Evolutionary conservation across 1,140 invertebrate genomes (phyloP), one percentile per base, ranked within the genome.

Genomic region (Augochlora pura): DNA sequence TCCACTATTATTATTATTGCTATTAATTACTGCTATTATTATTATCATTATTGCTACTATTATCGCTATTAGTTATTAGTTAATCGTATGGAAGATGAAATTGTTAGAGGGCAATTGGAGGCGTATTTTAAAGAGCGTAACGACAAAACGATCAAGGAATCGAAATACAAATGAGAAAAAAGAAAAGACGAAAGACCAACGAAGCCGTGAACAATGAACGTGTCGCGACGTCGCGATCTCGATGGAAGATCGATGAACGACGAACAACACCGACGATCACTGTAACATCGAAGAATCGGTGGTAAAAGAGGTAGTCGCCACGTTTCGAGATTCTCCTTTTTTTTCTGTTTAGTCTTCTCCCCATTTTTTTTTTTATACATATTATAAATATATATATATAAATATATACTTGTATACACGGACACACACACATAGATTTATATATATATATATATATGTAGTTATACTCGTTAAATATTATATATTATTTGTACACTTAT

Each of bases 121-220:
- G 92, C 91, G 92, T 93, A 92, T 93, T 92, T 92, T 91, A 88
- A 83, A 87, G 84, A 89, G 87, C 88, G 42, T 12, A 46, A 46
- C 9, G 71, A 74, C 85, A 83, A 74, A 65, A 54, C 80, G 42
- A 77, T 25, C 80, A 54, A 71, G 71, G 74, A 67, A 87, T 1
- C 32, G 4, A 32, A 32, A n/a, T n/a, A n/a, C n/a, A n/a, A n/a
- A n/a, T n/a, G n/a, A n/a, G n/a, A n/a, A n/a, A n/a, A n/a, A 72
- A 5, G 16, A 54, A 54, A 54, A 18, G 2, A 52, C 16, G 73
- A 64, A 83, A 84, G 4, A 18, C 82, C 80, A 68, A 83, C 66
- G 85, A 85, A n/a, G 83, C 79, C 74, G 83, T 85, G 74, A 72
- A 57, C 18, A 57, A 57, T 7, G 21, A 57, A 9, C 38, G 12